Percentiles rank a stretch among this genome's conserved stretches.
These are phyloP conservation scores for Oreochromis mossambicus DNA, from an alignment of 2,797 vertebrate species.

Conservation along the genomic window DNA sequence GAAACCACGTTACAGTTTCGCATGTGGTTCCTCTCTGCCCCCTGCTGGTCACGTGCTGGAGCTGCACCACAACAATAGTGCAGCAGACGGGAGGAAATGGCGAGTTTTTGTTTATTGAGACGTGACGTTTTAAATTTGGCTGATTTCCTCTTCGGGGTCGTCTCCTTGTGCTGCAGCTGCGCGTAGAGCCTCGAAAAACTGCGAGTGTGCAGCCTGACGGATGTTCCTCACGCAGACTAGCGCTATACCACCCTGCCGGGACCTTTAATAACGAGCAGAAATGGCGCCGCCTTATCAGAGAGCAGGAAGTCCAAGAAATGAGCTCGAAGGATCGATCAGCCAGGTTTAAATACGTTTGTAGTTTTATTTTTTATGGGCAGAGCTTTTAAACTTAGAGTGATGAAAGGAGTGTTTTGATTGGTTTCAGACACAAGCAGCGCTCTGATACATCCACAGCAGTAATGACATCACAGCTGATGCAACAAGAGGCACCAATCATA, in stretches of 20 bases:
- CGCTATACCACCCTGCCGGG: background rate
- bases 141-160: background rate
- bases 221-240: background rate
- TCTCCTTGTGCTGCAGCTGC: fast-evolving
- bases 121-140: background rate
- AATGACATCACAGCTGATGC: background rate
- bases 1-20: background rate
- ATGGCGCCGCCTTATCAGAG: background rate
- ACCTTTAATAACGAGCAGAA: background rate
- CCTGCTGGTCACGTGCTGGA: background rate
- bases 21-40: background rate
- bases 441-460: background rate
- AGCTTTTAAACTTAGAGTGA: background rate
- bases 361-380: fast-evolving
- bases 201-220: fast-evolving
- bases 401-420: background rate
- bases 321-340: background rate
- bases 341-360: background rate
- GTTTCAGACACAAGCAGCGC: background rate
- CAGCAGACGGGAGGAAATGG: background rate
- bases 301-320: background rate
- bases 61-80: fast-evolving
- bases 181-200: fast-evolving
- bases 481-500: fast-evolving
- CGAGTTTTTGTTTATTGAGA: background rate